A percentile compares a stretch with the other conserved stretches of the same genome.
These are phyloP conservation scores for Centroberyx gerrardi DNA, from an alignment of 2,797 vertebrate genomes.

Conservation along the genomic window DNA sequence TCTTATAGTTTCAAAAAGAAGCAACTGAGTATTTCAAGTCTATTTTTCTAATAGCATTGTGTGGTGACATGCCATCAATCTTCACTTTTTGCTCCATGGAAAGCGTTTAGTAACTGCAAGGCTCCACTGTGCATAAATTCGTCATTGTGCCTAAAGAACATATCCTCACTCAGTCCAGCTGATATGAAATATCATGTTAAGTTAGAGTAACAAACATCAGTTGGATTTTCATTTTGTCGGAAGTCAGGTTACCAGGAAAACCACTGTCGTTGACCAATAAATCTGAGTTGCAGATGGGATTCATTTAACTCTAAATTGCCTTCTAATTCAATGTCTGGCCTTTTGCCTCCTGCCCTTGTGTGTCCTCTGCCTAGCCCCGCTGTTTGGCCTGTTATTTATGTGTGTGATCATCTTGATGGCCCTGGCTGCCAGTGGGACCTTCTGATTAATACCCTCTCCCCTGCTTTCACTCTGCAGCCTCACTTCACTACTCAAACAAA, in stretches of 20 bases:
- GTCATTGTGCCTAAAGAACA: no score
- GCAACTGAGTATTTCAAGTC: no score
- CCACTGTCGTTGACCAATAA: constrained; percentile 58
- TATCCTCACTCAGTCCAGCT: not conserved
- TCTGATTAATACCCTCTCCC: constrained; percentile 56
- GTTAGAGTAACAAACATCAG: constrained; percentile 14
- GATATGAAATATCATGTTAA: not conserved
- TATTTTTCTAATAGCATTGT: no score
- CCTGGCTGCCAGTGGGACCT: constrained; percentile 63
- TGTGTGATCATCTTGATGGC: constrained; percentile 68
- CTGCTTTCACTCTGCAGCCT: constrained; percentile 47
- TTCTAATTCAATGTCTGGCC: constrained; percentile 73
- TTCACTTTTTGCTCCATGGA: no score
- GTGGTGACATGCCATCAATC: no score
- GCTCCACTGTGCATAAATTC: no score
- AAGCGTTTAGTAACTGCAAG: not conserved
- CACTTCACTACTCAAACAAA: constrained; percentile 48
- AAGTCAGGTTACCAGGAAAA: constrained; percentile 36
- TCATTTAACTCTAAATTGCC: constrained; percentile 69
- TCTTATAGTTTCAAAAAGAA: no score
- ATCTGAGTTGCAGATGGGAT: constrained; percentile 63
- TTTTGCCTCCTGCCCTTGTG: constrained; percentile 74
- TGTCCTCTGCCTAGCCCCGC: constrained; percentile 66
- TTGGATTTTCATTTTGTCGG: constrained; percentile 31
- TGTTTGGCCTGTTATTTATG: constrained; percentile 76